phyloP scores from a whole-genome alignment of 2,888 invertebrate genomes.

The Lithophane ornitopus region DNA sequence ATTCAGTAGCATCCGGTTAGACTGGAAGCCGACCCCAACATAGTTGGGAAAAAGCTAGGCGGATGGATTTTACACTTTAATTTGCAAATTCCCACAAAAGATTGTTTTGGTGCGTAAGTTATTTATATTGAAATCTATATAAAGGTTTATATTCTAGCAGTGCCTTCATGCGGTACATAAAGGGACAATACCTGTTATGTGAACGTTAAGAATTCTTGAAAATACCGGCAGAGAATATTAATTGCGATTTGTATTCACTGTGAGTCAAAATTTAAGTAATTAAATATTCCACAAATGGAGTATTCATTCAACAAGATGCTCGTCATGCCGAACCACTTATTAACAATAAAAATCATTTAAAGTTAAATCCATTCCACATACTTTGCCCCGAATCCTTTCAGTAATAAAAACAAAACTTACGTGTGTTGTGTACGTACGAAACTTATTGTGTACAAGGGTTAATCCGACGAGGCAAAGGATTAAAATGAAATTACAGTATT shows the following conservation, averaged over 20 bases:
- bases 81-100: too few species aligned
- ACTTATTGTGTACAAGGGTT: slow-evolving; percentile 66
- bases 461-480: slow-evolving; percentile 71
- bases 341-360: slow-evolving; percentile 69
- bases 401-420: slow-evolving; percentile 60
- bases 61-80: too few species aligned
- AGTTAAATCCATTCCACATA: slow-evolving; percentile 66
- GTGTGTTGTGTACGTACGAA: slow-evolving; percentile 58
- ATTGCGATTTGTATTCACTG: slow-evolving; percentile 14
- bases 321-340: slow-evolving; percentile 65
- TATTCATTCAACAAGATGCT: slow-evolving; percentile 31
- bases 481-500: slow-evolving; percentile 74
- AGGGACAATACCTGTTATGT: not conserved
- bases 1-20: too few species aligned
- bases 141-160: not conserved
- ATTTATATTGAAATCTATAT: not conserved
- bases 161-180: not conserved
- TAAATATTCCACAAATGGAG: slow-evolving; percentile 42
- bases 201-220: not conserved
- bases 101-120: not conserved
- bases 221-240: slow-evolving; percentile 12
- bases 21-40: too few species aligned
- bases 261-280: slow-evolving; percentile 33
- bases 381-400: slow-evolving; percentile 59
- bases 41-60: too few species aligned